Conservation (phyloP, 2,113 vertebrate genomes). For the Thoracochromis brauschi region DNA sequence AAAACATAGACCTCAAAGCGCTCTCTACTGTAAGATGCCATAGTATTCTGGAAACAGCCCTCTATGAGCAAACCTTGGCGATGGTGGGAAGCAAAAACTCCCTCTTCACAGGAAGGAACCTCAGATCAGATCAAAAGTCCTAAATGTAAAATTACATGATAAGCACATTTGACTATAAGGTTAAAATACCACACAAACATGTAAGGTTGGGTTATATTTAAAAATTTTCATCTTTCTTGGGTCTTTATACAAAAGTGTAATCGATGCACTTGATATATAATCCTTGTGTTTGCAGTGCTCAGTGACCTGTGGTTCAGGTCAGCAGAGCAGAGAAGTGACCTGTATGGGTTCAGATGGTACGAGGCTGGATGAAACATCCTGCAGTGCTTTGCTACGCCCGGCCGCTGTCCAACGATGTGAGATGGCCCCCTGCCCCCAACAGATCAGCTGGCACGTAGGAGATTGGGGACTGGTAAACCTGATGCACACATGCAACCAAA, state of each 20-base stretch:
- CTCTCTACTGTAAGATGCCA: background rate
- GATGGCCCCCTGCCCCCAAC: slow-evolving; percentile 63
- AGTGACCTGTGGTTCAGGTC: slow-evolving; percentile 80
- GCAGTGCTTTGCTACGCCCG: slow-evolving; percentile 70
- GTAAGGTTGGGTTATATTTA: background rate
- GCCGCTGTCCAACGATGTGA: slow-evolving; percentile 66
- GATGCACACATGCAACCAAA: background rate
- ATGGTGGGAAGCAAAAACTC: background rate
- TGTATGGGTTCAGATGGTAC: slow-evolving; percentile 70
- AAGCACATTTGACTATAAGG: background rate
- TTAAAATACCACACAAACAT: background rate
- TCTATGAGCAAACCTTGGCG: background rate
- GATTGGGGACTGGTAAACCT: slow-evolving; percentile 86
- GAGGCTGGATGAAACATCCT: slow-evolving; percentile 70
- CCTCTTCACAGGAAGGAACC: background rate
- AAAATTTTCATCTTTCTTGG: background rate
- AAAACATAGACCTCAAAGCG: background rate
- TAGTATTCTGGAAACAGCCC: background rate
- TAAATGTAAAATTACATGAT: background rate
- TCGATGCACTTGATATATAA: background rate
- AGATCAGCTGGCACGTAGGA: slow-evolving; percentile 80
- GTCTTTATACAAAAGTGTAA: background rate
- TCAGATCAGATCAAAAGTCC: background rate
- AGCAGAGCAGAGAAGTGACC: slow-evolving; percentile 77
- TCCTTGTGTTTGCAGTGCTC: slow-evolving; percentile 77